Evolutionary conservation across 2,113 vertebrate species (phyloP).

Genomic region (Lepus timidus): DNA sequence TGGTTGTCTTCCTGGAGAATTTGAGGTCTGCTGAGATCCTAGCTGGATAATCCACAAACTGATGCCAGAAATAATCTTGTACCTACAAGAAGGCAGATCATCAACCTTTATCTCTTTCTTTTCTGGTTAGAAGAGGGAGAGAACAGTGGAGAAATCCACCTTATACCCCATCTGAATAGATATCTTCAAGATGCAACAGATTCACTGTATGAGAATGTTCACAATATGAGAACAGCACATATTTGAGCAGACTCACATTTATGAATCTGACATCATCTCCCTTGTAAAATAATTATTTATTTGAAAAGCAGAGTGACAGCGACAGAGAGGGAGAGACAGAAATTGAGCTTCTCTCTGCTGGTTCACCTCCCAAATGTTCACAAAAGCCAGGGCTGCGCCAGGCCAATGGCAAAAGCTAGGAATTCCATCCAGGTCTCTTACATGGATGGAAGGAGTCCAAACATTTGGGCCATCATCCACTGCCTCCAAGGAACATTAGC

Average conservation of each 20-base stretch:
- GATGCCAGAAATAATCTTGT: background rate
- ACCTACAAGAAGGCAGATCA: background rate
- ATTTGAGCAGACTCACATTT: constrained; percentile 12
- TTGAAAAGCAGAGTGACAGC: too few species aligned
- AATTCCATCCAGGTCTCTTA: too few species aligned
- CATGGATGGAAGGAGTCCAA: too few species aligned
- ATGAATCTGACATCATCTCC: too few species aligned
- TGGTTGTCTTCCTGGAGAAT: background rate
- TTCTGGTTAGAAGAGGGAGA: background rate
- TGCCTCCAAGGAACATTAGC: too few species aligned
- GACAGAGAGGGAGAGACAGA: too few species aligned
- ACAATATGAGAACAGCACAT: background rate
- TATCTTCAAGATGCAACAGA: constrained; percentile 1
- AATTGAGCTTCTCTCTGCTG: too few species aligned
- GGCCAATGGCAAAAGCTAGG: too few species aligned
- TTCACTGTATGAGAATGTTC: background rate
- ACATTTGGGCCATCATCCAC: too few species aligned
- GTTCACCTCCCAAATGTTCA: too few species aligned
- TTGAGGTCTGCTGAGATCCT: background rate
- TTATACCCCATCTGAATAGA: background rate
- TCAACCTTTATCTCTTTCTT: background rate
- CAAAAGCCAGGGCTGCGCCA: too few species aligned
- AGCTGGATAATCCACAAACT: background rate
- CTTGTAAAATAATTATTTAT: too few species aligned
- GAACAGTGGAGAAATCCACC: background rate